A percentile compares a stretch with the other conserved stretches of the same genome.
These are phyloP conservation scores for Eucriotettix oculatus DNA, from an alignment of 2,888 invertebrate species.

Conservation along the genomic window DNA sequence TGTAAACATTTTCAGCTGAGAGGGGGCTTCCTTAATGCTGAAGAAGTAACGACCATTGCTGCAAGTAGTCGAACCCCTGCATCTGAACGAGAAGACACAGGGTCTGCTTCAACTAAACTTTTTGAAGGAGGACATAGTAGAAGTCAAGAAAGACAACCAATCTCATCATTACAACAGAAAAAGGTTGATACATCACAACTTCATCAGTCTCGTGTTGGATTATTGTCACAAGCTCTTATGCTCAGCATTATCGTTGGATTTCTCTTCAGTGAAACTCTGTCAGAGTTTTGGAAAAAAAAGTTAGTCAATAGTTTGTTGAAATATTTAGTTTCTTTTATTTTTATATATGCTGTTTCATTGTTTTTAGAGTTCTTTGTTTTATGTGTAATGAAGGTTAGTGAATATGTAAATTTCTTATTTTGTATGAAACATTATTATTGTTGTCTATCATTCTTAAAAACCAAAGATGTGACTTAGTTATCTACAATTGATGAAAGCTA, in stretches of 20 bases:
- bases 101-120: conserved; percentile 24
- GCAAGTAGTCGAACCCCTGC: conserved; percentile 24
- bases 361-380: neutral
- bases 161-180: conserved; percentile 2
- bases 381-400: neutral
- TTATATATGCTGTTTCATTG: neutral
- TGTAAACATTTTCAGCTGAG: conserved; percentile 38
- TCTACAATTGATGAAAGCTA: too few species aligned
- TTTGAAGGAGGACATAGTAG: conserved; percentile 13
- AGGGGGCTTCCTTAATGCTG: conserved; percentile 54
- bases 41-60: conserved; percentile 45
- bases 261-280: conserved; percentile 76
- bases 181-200: conserved; percentile 67
- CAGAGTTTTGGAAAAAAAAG: conserved; percentile 89
- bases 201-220: conserved; percentile 76
- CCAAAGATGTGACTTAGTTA: too few species aligned
- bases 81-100: conserved; percentile 27
- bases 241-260: conserved; percentile 77
- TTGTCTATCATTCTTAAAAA: too few species aligned
- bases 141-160: neutral
- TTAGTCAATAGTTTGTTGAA: conserved; percentile 28
- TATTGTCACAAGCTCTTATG: conserved; percentile 81
- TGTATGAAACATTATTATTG: too few species aligned
- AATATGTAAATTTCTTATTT: too few species aligned
- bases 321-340: neutral